Percentiles rank a stretch among this genome's conserved stretches.
These are phyloP conservation scores for Cryptoprocta ferox DNA, from an alignment of 2,797 vertebrate species.

Conservation along the genomic window DNA sequence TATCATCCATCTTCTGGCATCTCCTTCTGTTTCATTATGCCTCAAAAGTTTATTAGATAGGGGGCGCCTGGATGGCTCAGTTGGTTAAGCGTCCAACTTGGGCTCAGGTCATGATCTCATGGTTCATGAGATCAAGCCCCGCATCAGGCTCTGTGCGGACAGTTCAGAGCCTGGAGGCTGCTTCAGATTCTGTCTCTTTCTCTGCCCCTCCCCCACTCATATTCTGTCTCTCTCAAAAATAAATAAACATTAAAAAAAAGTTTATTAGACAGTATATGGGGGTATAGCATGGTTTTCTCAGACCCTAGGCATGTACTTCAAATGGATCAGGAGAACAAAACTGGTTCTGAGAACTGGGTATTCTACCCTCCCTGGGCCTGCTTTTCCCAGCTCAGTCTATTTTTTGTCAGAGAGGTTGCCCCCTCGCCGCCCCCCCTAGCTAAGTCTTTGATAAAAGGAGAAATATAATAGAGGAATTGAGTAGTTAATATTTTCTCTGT, in stretches of 20 bases:
- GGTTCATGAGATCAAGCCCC: no score
- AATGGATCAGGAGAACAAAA: neutral
- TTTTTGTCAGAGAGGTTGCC: neutral
- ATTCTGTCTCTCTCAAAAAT: no score
- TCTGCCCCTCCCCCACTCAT: no score
- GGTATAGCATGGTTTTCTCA: neutral
- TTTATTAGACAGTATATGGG: neutral
- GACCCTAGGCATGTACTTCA: neutral
- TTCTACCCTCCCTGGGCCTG: neutral
- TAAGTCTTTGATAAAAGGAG: neutral
- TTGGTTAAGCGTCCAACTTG: no score
- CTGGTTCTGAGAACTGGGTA: neutral
- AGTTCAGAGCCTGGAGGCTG: no score
- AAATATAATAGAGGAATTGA: neutral
- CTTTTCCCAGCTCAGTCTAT: neutral
- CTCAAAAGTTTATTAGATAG: neutral
- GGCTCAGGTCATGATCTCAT: no score
- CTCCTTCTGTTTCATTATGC: neutral
- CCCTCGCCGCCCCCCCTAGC: neutral
- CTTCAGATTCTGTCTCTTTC: no score
- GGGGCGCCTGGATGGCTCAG: no score
- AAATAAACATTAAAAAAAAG: neutral
- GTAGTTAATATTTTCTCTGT: neutral
- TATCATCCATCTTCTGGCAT: neutral
- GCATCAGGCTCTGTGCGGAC: no score